Base-by-base conservation (phyloP, 2,113 vertebrate species). In the Chloropsis cyanopogon region DNA sequence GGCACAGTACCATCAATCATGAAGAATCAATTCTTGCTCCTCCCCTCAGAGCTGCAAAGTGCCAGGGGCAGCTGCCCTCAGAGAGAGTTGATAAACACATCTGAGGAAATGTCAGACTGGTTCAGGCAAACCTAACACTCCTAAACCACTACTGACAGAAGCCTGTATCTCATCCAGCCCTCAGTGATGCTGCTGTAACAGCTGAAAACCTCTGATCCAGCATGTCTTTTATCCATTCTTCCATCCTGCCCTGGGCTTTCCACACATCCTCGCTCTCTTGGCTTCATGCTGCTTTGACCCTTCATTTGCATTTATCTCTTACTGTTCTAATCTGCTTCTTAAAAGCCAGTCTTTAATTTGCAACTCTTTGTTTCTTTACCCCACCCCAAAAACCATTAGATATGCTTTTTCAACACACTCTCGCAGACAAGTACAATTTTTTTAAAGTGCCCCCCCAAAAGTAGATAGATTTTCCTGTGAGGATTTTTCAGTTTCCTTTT, bases 301-400 rank as follows among this genome's bases (percentile, higher is more conserved):
- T 92, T 92, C 63, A 59, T 91, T 92, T 96, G 78, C 66, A 80
- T 93, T 95, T 68, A 28, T 88, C 78, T 93, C 70, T 75, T 65
- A 89, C 57, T 42, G 19, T 83, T 94, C 39, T 92, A 86, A 96
- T 90, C 68, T 95, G 61, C 77, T 88, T 84, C 95, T 71, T 92
- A 39, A 90, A 96, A 94, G 60, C 23, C 0, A 12, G 44, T 53
- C 63, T 93, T 88, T 64, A 83, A 73, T 91, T 93, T 90, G 18
- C 81, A 41, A 63, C 39, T 90, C 61, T 92, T 82, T 93, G 41
- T 85, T 92, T 63, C 73, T 94, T 94, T 71, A 88, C 95, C 61
- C 71, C 29, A n/a, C 57, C 15, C 12, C 31, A 90, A 66, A 86
- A 87, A 20, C 68, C 17, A 16, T 83, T 82, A 46, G 41, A 81